phyloP scores from a whole-genome alignment of 2,888 invertebrate genomes.

The Agrilus mali region DNA sequence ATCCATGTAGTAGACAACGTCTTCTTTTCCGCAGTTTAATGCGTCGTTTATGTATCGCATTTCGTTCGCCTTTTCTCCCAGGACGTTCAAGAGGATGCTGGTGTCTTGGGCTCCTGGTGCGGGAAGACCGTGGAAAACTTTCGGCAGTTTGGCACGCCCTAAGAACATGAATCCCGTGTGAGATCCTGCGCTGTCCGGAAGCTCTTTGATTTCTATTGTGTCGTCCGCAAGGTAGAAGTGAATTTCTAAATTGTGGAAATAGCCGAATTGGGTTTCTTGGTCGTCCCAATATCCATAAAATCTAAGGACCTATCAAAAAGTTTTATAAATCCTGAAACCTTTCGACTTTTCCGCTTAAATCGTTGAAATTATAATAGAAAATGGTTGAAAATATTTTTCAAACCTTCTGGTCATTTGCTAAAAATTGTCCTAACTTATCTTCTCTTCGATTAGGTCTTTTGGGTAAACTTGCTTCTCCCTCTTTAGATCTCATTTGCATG shows the following conservation, averaged over 20 bases:
- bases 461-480: slow-evolving; percentile 26
- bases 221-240: slow-evolving; percentile 80
- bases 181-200: slow-evolving; percentile 53
- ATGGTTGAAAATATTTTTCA: slow-evolving; percentile 23
- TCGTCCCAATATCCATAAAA: slow-evolving; percentile 91
- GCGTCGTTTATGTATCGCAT: slow-evolving; percentile 46
- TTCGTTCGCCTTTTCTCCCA: slow-evolving; percentile 40
- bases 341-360: no score
- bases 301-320: slow-evolving; percentile 39
- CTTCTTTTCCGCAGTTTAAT: slow-evolving; percentile 38
- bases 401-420: slow-evolving; percentile 64
- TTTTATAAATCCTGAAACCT: no score
- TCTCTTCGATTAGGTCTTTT: slow-evolving; percentile 44
- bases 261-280: slow-evolving; percentile 60
- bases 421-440: slow-evolving; percentile 64
- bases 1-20: slow-evolving; percentile 46
- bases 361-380: no score
- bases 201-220: slow-evolving; percentile 78
- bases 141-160: slow-evolving; percentile 63
- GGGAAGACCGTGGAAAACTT: slow-evolving; percentile 40
- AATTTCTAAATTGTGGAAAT: slow-evolving; percentile 63
- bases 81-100: slow-evolving; percentile 48
- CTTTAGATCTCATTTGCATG: slow-evolving; percentile 33
- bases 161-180: slow-evolving; percentile 63
- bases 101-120: slow-evolving; percentile 38